phyloP scores from a whole-genome alignment of 2,888 invertebrate species.

The Ecdyonurus torrentis region DNA sequence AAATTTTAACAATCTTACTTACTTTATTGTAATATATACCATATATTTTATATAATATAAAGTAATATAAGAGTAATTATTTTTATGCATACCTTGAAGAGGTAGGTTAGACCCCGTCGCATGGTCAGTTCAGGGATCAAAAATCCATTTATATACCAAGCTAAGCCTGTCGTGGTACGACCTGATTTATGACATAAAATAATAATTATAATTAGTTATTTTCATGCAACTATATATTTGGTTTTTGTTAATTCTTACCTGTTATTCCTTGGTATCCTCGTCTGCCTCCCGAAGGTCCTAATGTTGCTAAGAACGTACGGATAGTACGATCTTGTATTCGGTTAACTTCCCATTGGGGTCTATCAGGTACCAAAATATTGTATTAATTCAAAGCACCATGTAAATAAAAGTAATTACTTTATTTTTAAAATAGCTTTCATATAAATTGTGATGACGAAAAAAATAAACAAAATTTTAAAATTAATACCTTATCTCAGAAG shows the following conservation, averaged over 20 bases:
- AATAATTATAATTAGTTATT: constrained; percentile 2
- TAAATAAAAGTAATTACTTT: too few relatives aligned
- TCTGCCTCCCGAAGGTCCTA: constrained; percentile 71
- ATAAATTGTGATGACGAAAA: not conserved
- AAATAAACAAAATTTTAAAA: not conserved
- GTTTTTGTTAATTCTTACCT: constrained; percentile 25
- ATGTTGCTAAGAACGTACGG: constrained; percentile 58
- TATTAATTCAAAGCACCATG: not conserved
- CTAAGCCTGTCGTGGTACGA: constrained; percentile 50
- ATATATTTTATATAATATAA: too few relatives aligned
- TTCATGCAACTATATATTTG: constrained; percentile 2
- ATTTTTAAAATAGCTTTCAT: too few relatives aligned
- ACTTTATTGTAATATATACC: too few relatives aligned
- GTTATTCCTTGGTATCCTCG: constrained; percentile 60
- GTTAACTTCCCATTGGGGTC: constrained; percentile 32
- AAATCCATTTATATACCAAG: constrained; percentile 88
- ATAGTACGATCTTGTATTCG: constrained; percentile 39
- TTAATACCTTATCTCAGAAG: constrained; percentile 13
- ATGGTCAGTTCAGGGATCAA: constrained; percentile 77
- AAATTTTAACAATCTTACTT: too few relatives aligned
- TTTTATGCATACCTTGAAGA: constrained; percentile 63
- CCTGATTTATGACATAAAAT: constrained; percentile 25
- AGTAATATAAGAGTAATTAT: too few relatives aligned
- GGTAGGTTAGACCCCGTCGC: constrained; percentile 68
- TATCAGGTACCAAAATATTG: constrained; percentile 15